phyloP scores from a whole-genome alignment of 2,113 vertebrate species.

The Sylvietta virens region DNA sequence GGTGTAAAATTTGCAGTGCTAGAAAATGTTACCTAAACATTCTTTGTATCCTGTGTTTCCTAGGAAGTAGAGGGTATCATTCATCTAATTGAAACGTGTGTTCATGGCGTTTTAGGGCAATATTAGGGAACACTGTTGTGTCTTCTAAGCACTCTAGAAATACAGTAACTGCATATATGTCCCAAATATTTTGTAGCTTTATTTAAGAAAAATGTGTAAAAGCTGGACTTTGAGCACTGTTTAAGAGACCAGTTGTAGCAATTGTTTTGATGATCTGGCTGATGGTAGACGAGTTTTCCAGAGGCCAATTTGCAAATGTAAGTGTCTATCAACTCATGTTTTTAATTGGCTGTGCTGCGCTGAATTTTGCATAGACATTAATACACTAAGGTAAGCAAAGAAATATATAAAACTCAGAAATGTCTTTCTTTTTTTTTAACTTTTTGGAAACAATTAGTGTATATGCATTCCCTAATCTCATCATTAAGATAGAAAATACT shows the following conservation, averaged over 20 bases:
- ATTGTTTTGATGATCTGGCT: not conserved
- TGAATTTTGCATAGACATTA: not conserved
- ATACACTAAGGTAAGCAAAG: not conserved
- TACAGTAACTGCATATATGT: not conserved
- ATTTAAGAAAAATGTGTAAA: not conserved
- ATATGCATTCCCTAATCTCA: not conserved
- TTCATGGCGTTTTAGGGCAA: not conserved
- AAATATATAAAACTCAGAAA: not conserved
- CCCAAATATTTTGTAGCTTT: not conserved
- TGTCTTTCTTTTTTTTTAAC: not conserved
- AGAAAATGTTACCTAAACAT: not conserved
- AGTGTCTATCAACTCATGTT: not conserved
- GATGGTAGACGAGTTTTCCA: not conserved
- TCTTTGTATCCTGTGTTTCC: not conserved
- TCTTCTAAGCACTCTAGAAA: not conserved
- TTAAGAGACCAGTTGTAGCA: not conserved
- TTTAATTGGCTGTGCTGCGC: not conserved
- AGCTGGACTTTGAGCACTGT: not conserved
- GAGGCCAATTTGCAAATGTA: not conserved
- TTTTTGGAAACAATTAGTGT: conserved; percentile 1
- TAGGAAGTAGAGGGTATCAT: not conserved
- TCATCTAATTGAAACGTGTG: not conserved
- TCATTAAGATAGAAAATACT: conserved; percentile 39
- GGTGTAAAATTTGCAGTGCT: not conserved
- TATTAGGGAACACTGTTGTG: not conserved